A percentile compares a stretch with the other conserved stretches of the same genome.
Conservation (phyloP, 2,113 vertebrate species). For the Phylloscopus trochilus region DNA sequence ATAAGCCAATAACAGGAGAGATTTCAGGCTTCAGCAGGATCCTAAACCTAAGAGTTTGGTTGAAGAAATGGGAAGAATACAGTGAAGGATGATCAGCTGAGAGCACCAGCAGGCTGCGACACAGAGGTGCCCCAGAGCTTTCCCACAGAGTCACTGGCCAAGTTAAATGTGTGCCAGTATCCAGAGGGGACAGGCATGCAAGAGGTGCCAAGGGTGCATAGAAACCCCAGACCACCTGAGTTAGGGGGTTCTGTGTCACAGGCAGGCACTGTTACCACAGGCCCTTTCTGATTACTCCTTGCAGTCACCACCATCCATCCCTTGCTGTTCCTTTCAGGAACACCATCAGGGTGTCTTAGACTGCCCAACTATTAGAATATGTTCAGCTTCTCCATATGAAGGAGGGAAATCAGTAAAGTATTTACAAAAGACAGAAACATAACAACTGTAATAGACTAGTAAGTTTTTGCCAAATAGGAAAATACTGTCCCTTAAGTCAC, state of each 20-base stretch:
- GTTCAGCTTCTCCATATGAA: background rate
- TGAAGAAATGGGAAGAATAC: background rate
- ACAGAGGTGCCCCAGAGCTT: background rate
- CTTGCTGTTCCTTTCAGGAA: background rate
- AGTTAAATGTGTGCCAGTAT: background rate
- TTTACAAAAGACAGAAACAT: background rate
- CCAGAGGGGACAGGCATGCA: background rate
- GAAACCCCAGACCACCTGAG: background rate
- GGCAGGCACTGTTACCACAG: background rate
- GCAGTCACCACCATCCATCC: background rate
- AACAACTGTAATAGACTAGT: background rate
- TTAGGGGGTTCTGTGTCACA: background rate
- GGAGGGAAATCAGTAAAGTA: slow-evolving; percentile 1
- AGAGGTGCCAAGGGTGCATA: background rate
- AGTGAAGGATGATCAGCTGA: background rate
- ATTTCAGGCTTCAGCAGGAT: background rate
- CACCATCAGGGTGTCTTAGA: background rate
- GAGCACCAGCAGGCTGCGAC: background rate
- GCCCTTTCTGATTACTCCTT: background rate
- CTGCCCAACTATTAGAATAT: background rate
- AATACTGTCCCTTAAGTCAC: background rate
- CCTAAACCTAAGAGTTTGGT: background rate
- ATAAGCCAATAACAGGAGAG: accelerated
- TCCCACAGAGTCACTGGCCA: background rate
- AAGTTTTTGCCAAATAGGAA: background rate